Percentiles rank a stretch among this genome's conserved stretches.
Conservation (phyloP, 2,888 invertebrate genomes). For the Acanthosoma haemorrhoidale region DNA sequence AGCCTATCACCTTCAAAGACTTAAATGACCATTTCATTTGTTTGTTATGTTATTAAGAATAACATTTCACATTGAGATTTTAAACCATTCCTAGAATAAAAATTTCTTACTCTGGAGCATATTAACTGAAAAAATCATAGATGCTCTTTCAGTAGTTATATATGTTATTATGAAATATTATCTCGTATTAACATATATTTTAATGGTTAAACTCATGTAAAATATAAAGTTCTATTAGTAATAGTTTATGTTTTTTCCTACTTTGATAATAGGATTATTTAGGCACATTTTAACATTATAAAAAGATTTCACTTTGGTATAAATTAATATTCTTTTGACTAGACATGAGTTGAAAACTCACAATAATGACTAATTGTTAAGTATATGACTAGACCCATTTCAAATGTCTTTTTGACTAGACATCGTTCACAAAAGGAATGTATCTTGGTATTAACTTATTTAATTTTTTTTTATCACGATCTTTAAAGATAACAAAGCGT, state of each 20-base stretch:
- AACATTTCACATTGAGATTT: background rate
- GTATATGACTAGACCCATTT: constrained; percentile 18
- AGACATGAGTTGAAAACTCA: background rate
- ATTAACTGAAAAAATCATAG: background rate
- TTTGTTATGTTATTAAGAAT: background rate
- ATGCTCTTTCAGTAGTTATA: background rate
- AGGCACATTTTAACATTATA: constrained; percentile 23
- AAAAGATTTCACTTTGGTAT: constrained; percentile 18
- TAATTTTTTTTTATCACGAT: background rate
- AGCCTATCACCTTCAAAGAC: constrained; percentile 3
- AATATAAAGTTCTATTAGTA: background rate
- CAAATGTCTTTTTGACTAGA: constrained; percentile 17
- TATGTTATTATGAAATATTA: background rate
- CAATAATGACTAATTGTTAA: background rate
- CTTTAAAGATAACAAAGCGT: constrained; percentile 1
- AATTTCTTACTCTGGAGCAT: background rate
- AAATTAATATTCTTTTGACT: constrained; percentile 12
- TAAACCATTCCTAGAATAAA: background rate
- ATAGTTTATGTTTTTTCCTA: background rate
- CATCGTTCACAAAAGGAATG: constrained; percentile 18
- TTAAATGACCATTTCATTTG: background rate
- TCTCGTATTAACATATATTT: background rate
- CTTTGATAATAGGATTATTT: background rate
- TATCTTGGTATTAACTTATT: background rate
- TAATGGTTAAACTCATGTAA: background rate